Evolutionary conservation across 2,113 vertebrate genomes (phyloP).

Genomic region (Hydropotes inermis): DNA sequence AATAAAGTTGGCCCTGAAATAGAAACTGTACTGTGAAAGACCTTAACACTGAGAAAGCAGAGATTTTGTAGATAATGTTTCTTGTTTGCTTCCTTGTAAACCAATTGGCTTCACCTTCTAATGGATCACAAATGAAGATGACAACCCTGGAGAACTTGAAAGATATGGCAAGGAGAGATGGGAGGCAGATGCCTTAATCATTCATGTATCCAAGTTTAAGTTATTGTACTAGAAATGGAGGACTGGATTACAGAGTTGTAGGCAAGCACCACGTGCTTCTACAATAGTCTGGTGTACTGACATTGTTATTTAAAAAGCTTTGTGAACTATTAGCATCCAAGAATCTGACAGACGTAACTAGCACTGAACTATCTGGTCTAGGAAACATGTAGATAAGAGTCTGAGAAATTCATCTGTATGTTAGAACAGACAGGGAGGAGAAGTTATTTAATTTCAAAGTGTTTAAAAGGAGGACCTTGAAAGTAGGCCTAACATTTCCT

Average conservation of each 20-base stretch:
- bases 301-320: background rate
- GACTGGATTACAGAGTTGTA: background rate
- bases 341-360: background rate
- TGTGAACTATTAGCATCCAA: background rate
- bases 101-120: background rate
- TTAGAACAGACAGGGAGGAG: background rate
- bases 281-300: background rate
- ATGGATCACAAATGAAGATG: background rate
- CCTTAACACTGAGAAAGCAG: background rate
- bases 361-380: background rate
- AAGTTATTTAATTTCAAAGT: background rate
- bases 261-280: background rate
- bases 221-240: background rate
- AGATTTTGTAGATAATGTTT: background rate
- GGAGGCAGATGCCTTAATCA: background rate
- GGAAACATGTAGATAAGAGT: background rate
- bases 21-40: conserved; percentile 5
- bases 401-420: background rate
- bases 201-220: background rate
- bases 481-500: background rate
- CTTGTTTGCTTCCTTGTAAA: background rate
- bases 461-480: background rate
- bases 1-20: conserved; percentile 10
- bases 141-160: background rate
- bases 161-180: background rate